Percentiles rank a stretch among this genome's conserved stretches.
Evolutionary conservation across 2,888 invertebrate genomes (phyloP).

Genomic region (Coelopa pilipes): DNA sequence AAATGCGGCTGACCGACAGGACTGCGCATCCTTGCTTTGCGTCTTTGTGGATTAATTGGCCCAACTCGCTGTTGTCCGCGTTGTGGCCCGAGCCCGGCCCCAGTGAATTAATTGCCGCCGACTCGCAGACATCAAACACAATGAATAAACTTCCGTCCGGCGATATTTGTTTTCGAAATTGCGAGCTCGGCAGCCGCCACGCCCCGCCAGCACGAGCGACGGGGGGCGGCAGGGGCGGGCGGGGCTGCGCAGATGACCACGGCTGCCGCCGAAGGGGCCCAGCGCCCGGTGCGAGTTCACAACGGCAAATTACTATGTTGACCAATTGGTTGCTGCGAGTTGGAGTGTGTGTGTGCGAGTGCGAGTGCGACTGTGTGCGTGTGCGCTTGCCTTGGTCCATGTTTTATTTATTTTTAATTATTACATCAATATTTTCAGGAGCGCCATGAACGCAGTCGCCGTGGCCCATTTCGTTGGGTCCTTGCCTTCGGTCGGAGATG

Average conservation of each 20-base stretch:
- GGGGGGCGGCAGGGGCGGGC: neutral
- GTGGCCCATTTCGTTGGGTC: too few species aligned
- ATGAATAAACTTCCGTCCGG: conserved; percentile 20
- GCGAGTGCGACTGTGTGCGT: too few species aligned
- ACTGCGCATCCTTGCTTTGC: conserved; percentile 11
- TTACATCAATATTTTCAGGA: too few species aligned
- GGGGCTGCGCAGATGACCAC: neutral
- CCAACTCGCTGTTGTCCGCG: neutral
- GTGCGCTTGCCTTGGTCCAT: too few species aligned
- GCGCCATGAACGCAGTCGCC: too few species aligned
- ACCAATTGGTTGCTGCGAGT: neutral
- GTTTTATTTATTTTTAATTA: too few species aligned
- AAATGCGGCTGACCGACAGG: too few species aligned
- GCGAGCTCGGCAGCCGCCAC: conserved; percentile 16
- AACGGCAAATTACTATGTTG: conserved; percentile 3
- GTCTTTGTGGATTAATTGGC: conserved; percentile 28
- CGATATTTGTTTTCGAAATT: conserved; percentile 25
- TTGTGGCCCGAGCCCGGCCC: neutral
- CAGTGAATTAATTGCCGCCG: conserved; percentile 24
- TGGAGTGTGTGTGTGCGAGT: neutral
- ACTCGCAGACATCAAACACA: conserved; percentile 29
- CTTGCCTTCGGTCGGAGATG: too few species aligned
- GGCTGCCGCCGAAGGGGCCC: too few species aligned
- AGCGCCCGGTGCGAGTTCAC: neutral
- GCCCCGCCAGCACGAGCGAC: neutral